These are phyloP conservation scores for Galbula dea DNA, from an alignment of 2,113 vertebrate species.

Conservation along the genomic window DNA sequence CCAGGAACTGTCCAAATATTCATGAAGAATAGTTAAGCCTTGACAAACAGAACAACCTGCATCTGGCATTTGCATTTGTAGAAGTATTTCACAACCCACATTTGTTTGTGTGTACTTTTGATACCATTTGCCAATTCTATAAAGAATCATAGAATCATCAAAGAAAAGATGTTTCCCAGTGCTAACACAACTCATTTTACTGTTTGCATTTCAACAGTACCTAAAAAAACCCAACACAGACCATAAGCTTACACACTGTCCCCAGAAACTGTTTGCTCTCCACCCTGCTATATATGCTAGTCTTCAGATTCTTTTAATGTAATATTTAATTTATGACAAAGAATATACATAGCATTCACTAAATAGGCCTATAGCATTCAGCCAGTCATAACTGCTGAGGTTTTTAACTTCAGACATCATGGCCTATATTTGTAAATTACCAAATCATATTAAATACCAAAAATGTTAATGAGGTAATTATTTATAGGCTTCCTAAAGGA, in stretches of 20 bases:
- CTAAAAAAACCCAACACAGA: neutral
- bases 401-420: neutral
- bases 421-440: neutral
- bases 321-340: neutral
- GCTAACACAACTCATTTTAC: neutral
- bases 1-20: neutral
- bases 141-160: no score
- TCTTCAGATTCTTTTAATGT: neutral
- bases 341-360: neutral
- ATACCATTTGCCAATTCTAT: conserved; percentile 30
- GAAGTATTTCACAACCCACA: conserved; percentile 9
- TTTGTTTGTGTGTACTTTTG: conserved; percentile 46
- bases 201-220: conserved; percentile 2
- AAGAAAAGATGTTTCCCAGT: conserved; percentile 35
- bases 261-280: neutral
- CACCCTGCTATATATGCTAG: neutral
- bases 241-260: neutral
- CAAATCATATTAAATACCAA: neutral
- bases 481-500: neutral
- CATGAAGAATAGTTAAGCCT: neutral
- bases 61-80: neutral
- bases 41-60: neutral
- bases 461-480: neutral
- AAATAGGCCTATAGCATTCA: neutral
- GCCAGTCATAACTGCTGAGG: neutral